A percentile compares a stretch with the other conserved stretches of the same genome.
phyloP scores from a whole-genome alignment of 1,140 invertebrate genomes.

The Brachionus manjavacas region DNA sequence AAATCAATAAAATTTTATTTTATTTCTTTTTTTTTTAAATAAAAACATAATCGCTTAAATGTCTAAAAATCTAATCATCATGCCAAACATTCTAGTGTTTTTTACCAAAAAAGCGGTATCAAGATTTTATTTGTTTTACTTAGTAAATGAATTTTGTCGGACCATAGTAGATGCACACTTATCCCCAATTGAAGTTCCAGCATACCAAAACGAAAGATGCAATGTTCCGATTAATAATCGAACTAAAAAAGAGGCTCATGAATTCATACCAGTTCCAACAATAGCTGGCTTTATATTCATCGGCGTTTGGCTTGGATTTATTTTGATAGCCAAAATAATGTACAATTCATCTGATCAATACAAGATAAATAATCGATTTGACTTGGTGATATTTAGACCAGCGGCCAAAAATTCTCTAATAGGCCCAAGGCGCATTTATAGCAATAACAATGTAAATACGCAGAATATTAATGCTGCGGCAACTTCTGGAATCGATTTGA shows the following conservation, averaged over 20 bases:
- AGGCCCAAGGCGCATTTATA: slow-evolving; percentile 20
- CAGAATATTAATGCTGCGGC: slow-evolving; percentile 38
- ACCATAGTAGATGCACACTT: neutral
- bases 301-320: neutral
- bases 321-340: slow-evolving; percentile 30
- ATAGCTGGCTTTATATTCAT: slow-evolving; percentile 18
- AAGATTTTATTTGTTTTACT: neutral
- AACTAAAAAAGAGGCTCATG: neutral
- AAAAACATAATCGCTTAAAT: neutral
- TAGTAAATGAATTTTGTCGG: neutral
- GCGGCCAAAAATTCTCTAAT: slow-evolving; percentile 25
- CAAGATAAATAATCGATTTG: slow-evolving; percentile 27
- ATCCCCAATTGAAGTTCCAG: slow-evolving; percentile 10
- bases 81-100: neutral
- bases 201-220: slow-evolving; percentile 16
- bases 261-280: slow-evolving; percentile 18
- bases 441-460: slow-evolving; percentile 4
- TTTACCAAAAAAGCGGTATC: neutral
- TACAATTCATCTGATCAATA: slow-evolving; percentile 22
- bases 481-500: slow-evolving; percentile 16
- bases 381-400: slow-evolving; percentile 33
- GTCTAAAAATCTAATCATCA: neutral
- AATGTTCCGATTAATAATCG: slow-evolving; percentile 11
- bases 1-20: slow-evolving; percentile 14
- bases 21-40: neutral